Conservation (phyloP, 1,140 invertebrate genomes). For the Pogonus chalceus region DNA sequence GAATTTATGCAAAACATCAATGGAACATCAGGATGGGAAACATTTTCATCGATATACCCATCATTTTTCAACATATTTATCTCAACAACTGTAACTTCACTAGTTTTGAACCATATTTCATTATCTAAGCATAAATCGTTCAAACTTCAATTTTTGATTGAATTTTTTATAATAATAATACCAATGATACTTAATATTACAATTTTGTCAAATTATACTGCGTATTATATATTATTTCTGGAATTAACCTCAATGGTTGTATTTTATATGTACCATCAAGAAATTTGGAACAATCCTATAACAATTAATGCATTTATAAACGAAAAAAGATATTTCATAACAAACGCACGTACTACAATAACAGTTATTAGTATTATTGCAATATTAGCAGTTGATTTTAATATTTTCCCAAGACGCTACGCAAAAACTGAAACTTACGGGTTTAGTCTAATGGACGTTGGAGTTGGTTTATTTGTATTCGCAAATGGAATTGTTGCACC, state of each 20-base stretch:
- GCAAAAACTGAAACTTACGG: slow-evolving; percentile 83
- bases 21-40: slow-evolving; percentile 39
- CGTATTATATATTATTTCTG: neutral
- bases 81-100: slow-evolving; percentile 20
- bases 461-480: slow-evolving; percentile 84
- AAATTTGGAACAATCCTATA: too few relatives aligned
- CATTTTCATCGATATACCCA: slow-evolving; percentile 38
- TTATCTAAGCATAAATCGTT: slow-evolving; percentile 18
- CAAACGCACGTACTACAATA: slow-evolving; percentile 56
- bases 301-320: slow-evolving; percentile 25
- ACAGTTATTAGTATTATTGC: slow-evolving; percentile 68
- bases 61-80: slow-evolving; percentile 34
- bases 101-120: slow-evolving; percentile 13
- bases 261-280: too few relatives aligned
- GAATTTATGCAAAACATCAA: slow-evolving; percentile 39
- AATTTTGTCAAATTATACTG: slow-evolving; percentile 18
- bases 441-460: slow-evolving; percentile 87
- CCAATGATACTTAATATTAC: slow-evolving; percentile 22
- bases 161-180: slow-evolving; percentile 19
- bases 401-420: slow-evolving; percentile 69
- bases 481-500: slow-evolving; percentile 71
- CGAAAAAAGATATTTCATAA: slow-evolving; percentile 44
- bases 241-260: slow-evolving; percentile 11
- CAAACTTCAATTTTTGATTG: slow-evolving; percentile 18
- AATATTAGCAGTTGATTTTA: slow-evolving; percentile 91